Conservation (phyloP, 2,797 vertebrate species). For the Emydoidea blandingii region DNA sequence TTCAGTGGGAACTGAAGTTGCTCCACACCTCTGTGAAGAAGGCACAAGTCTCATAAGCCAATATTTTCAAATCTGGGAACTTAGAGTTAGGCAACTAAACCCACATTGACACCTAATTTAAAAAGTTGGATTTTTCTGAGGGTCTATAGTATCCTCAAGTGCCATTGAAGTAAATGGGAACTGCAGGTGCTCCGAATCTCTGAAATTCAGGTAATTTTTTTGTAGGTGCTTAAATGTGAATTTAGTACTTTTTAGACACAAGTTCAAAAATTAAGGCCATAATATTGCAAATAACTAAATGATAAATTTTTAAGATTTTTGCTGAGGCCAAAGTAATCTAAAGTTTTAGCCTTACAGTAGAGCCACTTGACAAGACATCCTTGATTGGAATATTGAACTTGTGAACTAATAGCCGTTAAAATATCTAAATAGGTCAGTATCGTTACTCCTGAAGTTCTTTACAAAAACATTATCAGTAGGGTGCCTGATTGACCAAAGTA, state of each 20-base stretch:
- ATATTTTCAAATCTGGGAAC: neutral
- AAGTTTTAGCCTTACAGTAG: neutral
- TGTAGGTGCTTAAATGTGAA: neutral
- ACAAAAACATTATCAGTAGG: neutral
- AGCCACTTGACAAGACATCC: neutral
- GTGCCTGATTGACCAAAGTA: neutral
- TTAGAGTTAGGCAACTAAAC: neutral
- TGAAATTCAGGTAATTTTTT: neutral
- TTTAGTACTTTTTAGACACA: neutral
- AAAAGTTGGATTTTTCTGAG: neutral
- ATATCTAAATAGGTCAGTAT: neutral
- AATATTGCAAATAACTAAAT: neutral
- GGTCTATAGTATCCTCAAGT: neutral
- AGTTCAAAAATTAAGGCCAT: neutral
- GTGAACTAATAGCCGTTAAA: neutral
- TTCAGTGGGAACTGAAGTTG: neutral
- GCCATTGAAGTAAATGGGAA: neutral
- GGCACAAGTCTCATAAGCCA: neutral
- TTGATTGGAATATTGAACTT: neutral
- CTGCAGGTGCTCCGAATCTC: neutral
- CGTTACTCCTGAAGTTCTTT: neutral
- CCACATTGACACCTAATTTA: neutral
- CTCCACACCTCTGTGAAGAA: conserved; percentile 6
- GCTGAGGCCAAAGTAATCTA: neutral
- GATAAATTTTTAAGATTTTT: neutral